Percentiles rank a stretch among this genome's conserved stretches.
phyloP scores from a whole-genome alignment of 2,888 invertebrate genomes.

The Electrophaes corylata region DNA sequence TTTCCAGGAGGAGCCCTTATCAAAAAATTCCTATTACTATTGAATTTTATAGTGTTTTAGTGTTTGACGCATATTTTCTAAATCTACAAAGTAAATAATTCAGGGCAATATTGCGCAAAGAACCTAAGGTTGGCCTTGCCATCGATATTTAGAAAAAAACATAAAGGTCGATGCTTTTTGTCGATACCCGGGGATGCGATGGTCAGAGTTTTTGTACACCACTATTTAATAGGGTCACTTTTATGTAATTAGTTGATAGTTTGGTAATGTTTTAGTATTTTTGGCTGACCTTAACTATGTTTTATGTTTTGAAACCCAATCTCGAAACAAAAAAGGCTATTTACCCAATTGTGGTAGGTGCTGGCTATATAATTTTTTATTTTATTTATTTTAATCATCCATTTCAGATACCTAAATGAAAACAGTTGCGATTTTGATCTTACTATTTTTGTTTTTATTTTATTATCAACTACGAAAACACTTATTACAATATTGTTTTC shows the following conservation, averaged over 20 bases:
- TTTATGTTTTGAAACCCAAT: constrained; percentile 30
- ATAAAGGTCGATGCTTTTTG: constrained; percentile 64
- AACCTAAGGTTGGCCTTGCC: constrained; percentile 47
- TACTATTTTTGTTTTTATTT: too few species aligned
- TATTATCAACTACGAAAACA: too few species aligned
- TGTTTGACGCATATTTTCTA: constrained; percentile 14
- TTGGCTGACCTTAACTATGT: constrained; percentile 49
- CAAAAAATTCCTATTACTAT: too few species aligned
- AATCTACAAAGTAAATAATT: constrained; percentile 14
- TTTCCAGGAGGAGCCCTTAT: too few species aligned
- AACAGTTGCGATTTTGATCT: too few species aligned
- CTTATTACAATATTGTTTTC: too few species aligned
- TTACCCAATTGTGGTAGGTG: too few species aligned
- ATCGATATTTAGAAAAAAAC: constrained; percentile 49
- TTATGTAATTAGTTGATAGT: constrained; percentile 40
- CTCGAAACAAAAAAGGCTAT: neutral
- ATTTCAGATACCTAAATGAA: too few species aligned
- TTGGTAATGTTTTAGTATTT: constrained; percentile 25
- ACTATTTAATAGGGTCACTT: constrained; percentile 50
- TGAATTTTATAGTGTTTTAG: too few species aligned
- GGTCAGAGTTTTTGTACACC: constrained; percentile 54
- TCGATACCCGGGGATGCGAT: constrained; percentile 54
- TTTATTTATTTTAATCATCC: too few species aligned
- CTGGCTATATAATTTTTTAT: too few species aligned
- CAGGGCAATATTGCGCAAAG: constrained; percentile 31